A percentile compares a stretch with the other conserved stretches of the same genome.
phyloP scores from a whole-genome alignment of 2,113 vertebrate genomes.

The Leptodactylus fuscus region DNA sequence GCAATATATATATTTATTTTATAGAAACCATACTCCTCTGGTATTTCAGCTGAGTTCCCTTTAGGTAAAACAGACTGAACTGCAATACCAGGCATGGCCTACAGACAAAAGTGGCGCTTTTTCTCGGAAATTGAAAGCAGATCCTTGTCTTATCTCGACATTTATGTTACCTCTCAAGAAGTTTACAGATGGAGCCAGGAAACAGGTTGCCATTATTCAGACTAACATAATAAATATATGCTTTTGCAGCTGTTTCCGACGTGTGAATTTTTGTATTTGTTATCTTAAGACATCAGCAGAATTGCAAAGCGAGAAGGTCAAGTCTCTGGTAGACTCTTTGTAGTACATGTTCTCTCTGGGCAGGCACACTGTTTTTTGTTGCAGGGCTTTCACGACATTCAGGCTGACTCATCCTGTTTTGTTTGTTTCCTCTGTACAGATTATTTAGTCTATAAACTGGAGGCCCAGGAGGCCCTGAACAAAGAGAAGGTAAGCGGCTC shows the following conservation, averaged over 20 bases:
- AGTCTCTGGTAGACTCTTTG: not conserved
- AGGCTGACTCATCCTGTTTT: not conserved
- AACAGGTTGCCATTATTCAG: not conserved
- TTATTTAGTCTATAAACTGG: slow-evolving; percentile 76
- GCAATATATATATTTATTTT: no score
- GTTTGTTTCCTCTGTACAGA: slow-evolving; percentile 63
- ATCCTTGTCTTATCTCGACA: no score
- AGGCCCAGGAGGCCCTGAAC: slow-evolving; percentile 77
- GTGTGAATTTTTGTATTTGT: not conserved
- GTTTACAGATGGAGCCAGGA: not conserved
- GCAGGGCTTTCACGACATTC: not conserved
- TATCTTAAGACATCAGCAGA: not conserved
- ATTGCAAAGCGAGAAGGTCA: not conserved
- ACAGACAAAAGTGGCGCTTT: no score
- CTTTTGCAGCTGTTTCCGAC: not conserved
- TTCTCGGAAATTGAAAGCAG: no score
- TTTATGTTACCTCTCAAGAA: not conserved
- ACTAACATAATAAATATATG: no score
- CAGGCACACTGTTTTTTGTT: no score
- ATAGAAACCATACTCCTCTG: no score
- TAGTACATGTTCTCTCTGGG: not conserved
- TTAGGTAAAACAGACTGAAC: no score
- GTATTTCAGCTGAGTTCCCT: no score
- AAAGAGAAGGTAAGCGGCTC: slow-evolving; percentile 71
- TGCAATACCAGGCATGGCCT: no score